Base-by-base conservation (phyloP, 64 coral and sea anemone genomes). In the Montipora foliosa region DNA sequence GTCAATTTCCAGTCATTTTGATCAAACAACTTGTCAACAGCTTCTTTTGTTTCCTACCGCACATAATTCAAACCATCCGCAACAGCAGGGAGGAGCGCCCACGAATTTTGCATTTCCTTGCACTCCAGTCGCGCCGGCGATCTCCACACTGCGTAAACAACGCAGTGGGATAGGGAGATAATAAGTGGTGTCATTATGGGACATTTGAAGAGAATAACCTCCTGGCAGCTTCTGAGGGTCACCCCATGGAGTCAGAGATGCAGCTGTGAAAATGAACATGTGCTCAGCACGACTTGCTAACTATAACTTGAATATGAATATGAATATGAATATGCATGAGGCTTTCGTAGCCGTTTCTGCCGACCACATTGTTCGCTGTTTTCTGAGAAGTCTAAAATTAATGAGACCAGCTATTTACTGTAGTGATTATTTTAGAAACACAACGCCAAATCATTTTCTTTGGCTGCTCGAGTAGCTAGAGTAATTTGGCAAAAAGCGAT, bases 201-300 rank as follows among this genome's bases (percentile, higher is more conserved):
- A 83, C 58, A 82, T 48, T 24, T 89, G 17, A 59, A 93, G 29
- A 13, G 80, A 55, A 79, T 96, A 96, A 17, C 95, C 95, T 11
- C 95, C 95, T 21, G 91, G 91, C 8, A 96, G 91, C 72, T 87
- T 96, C 88, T 96, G 93, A 22, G 91, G 87, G 24, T 96, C 70
- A 4, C 95, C 95, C 89, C 84, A 90, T 11, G 79, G 29, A 44
- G 48, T 21, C 47, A 96, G 67, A 11, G 95, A 90, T 61, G 85
- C 86, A 62, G 67, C 93, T 95, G 60, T 57, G 11, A 57, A 57
- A 29, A 49, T 37, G 37, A 37, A 37, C 37, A 37, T 37, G 1
- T 37, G 37, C 37, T 37, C 37, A 37, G 37, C 37, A 2, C 2
- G 37, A 37, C 37, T 37, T 37, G 37, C 37, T 37, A 37, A 37